Percentiles rank a stretch among this genome's conserved stretches.
Evolutionary conservation across 2,113 vertebrate species (phyloP).

Genomic region (Globicephala melas): DNA sequence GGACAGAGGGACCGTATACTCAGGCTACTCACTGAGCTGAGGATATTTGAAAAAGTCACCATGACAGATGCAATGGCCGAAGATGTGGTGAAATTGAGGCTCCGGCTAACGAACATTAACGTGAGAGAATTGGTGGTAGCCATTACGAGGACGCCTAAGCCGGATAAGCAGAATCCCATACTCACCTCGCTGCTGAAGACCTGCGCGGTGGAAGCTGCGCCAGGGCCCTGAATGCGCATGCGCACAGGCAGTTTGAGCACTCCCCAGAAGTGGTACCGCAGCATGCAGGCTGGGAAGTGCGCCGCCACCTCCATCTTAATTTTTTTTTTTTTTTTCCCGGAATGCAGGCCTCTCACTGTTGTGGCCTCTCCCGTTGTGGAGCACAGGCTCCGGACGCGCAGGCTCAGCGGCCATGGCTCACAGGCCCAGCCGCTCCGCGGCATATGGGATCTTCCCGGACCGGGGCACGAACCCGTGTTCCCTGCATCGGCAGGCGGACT

Average conservation of each 20-base stretch:
- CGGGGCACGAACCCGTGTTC: too few relatives aligned
- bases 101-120: slow-evolving; percentile 94
- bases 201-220: fast-evolving
- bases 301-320: too few relatives aligned
- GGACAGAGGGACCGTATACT: background rate
- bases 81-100: slow-evolving; percentile 91
- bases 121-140: slow-evolving; percentile 90
- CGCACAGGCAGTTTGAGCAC: background rate
- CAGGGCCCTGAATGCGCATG: fast-evolving
- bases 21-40: slow-evolving; percentile 89
- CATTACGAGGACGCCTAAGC: slow-evolving; percentile 83
- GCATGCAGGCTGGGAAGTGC: background rate
- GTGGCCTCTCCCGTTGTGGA: too few relatives aligned
- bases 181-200: slow-evolving; percentile 79
- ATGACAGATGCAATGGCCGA: slow-evolving; percentile 91
- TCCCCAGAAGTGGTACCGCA: fast-evolving
- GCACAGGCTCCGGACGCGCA: too few relatives aligned
- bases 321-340: background rate
- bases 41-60: slow-evolving; percentile 91
- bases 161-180: slow-evolving; percentile 78
- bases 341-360: too few relatives aligned
- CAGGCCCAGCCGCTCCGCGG: too few relatives aligned
- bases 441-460: too few relatives aligned
- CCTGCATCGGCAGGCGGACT: too few relatives aligned
- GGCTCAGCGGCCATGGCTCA: too few relatives aligned